Evolutionary conservation across 1,140 invertebrate species (phyloP), one percentile per base, ranked within the genome.

Genomic region (Coenobita brevimanus): DNA sequence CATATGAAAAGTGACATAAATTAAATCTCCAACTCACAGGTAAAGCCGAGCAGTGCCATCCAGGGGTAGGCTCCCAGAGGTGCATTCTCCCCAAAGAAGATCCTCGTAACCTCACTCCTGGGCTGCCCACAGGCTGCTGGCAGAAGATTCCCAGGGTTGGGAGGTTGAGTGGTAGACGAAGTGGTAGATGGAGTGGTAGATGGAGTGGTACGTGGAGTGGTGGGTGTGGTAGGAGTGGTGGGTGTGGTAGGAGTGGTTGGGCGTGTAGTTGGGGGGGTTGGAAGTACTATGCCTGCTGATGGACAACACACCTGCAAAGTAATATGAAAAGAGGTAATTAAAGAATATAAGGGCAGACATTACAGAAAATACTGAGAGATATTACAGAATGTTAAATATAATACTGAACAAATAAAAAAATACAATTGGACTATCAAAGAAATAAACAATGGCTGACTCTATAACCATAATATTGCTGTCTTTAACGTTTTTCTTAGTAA

Each of bases 1-100:
- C n/a, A n/a, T n/a, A n/a, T n/a, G n/a, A n/a, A n/a, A n/a, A n/a
- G n/a, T n/a, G n/a, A n/a, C n/a, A n/a, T n/a, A n/a, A n/a, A n/a
- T n/a, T n/a, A n/a, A n/a, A n/a, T n/a, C n/a, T n/a, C n/a, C n/a
- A 60, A 87, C 84, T 87, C 76, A 87, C 84, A 79, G 62, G 84
- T 79, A 30, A 69, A 87, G 30, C 84, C 84, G 1, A 87, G 41
- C 0, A 87, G 73, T 27, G 84, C 75, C 60, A 87, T 87, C 84
- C 84, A 87, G 1, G 84, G 84, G 33, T 87, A 87, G 27, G 75
- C 60, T 6, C 84, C 84, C 3, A 87, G 3, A 1, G 76, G n/a
- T 1, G 75, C 76, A 33, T 67, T 33, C 62, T 87, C 75, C 1
- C 84, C 84, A 17, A 69, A 67, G 84, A 87, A 87, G 24, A 87